phyloP scores from a whole-genome alignment of 2,797 vertebrate species.

The Sparus aurata region DNA sequence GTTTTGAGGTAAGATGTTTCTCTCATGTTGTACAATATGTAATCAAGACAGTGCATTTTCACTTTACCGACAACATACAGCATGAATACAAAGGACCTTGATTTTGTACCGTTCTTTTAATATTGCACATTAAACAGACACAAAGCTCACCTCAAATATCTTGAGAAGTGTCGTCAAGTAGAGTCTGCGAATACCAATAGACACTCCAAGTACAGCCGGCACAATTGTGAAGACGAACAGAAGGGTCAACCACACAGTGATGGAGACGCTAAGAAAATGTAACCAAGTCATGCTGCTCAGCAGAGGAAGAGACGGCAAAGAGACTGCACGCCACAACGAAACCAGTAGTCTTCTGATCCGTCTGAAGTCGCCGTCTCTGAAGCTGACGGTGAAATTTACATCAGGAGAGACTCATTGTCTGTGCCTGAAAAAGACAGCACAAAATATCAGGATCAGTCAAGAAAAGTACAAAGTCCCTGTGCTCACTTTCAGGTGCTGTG shows the following conservation, averaged over 20 bases:
- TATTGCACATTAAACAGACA: not conserved
- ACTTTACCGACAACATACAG: not conserved
- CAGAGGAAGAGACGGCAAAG: not conserved
- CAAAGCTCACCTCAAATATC: constrained; percentile 89
- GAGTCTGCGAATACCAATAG: constrained; percentile 90
- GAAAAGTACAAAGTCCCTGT: not conserved
- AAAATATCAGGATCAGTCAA: constrained; percentile 15
- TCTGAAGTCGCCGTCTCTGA: constrained; percentile 25
- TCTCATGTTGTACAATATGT: not conserved
- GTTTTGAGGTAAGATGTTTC: not conserved
- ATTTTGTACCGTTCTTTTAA: not conserved
- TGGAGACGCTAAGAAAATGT: constrained; percentile 85
- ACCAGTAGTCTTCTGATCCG: constrained; percentile 31
- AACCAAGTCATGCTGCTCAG: constrained; percentile 74
- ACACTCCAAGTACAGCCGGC: constrained; percentile 92
- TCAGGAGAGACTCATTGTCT: not conserved
- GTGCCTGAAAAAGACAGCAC: constrained; percentile 16
- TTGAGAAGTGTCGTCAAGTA: constrained; percentile 93
- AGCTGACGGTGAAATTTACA: constrained; percentile 44
- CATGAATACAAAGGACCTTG: not conserved
- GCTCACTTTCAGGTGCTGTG: not conserved
- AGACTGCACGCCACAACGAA: not conserved
- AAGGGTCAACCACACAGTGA: constrained; percentile 91
- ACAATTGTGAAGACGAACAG: constrained; percentile 92
- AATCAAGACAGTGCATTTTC: not conserved